Evolutionary conservation across 1,140 invertebrate species (phyloP), one percentile per base, ranked within the genome.

Genomic region (Muscidifurax raptorellus): DNA sequence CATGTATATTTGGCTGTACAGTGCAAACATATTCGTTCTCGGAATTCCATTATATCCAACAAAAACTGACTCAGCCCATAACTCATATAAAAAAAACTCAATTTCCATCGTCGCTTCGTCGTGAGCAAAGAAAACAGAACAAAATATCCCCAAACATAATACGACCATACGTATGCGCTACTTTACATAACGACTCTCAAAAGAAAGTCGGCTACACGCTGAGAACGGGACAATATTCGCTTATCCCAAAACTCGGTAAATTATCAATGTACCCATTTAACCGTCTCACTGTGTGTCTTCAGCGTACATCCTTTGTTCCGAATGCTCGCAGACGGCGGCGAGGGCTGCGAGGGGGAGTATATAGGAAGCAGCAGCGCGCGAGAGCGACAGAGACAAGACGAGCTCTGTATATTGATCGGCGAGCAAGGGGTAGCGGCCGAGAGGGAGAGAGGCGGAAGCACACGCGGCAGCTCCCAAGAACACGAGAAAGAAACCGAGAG

Each of bases 381-480:
- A 59, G 28, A 25, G 25, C 0, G 18, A 30, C 2, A 30, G 27
- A 28, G 66, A 30, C 13, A 52, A 59, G 66, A 28, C 27, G 28
- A 69, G 66, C 66, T n/a, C n/a, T 69, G 66, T 69, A 69, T 69
- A 69, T 69, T 69, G 66, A 69, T 69, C 81, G 69, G 80, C 40
- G 71, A 36, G 64, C 18, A 80, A 80, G 30, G 79, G 67, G 32
- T 25, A 72, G 80, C 32, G 25, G 64, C 67, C 40, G 36, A 81
- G 30, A 27, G 40, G 44, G n/a, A 28, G 22, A 27, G 67, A 81
- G 13, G 25, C 22, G n/a, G n/a, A 78, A n/a, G 22, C 52, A 10
- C 7, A 64, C 25, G 72, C 59, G 59, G 28, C 59, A 15, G 28
- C 12, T 85, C 59, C 15, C 18, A 82, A 76, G 66, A 69, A 30